Conservation (phyloP, 2,888 invertebrate genomes). For the Mythimna impura region DNA sequence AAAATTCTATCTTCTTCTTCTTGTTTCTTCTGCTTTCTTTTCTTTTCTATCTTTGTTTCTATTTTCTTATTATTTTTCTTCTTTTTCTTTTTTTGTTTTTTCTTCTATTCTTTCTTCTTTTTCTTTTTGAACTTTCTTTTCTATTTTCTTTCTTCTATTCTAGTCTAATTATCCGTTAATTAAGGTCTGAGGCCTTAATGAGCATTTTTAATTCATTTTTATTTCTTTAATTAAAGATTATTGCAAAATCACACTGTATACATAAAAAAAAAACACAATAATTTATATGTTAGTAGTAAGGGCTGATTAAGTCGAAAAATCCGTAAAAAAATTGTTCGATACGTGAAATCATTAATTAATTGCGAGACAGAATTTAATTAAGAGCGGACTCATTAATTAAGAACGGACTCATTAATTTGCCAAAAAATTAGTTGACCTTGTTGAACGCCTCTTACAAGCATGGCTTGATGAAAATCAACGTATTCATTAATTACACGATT, state of each 20-base stretch:
- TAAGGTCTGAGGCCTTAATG: too few relatives aligned
- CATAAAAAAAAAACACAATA: neutral
- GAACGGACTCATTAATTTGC: conserved; percentile 7
- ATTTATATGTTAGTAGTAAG: neutral
- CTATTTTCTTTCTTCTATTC: too few relatives aligned
- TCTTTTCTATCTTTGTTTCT: too few relatives aligned
- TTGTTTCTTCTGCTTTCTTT: too few relatives aligned
- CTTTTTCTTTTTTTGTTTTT: too few relatives aligned
- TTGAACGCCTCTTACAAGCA: neutral
- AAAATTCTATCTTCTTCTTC: too few relatives aligned
- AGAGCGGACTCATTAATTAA: conserved; percentile 11
- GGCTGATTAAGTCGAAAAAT: neutral
- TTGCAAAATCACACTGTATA: neutral
- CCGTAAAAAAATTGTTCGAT: neutral
- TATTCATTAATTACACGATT: neutral
- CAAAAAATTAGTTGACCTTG: neutral
- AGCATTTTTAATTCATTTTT: too few relatives aligned
- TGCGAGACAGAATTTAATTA: conserved; percentile 17
- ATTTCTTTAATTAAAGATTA: too few relatives aligned
- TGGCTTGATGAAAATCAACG: neutral
- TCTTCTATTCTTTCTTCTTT: too few relatives aligned
- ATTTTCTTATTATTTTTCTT: too few relatives aligned
- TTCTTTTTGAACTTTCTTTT: too few relatives aligned
- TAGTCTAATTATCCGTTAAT: too few relatives aligned
- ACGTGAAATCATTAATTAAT: neutral